These are phyloP conservation scores for Agelaius tricolor DNA, from an alignment of 2,113 vertebrate species.

Conservation along the genomic window DNA sequence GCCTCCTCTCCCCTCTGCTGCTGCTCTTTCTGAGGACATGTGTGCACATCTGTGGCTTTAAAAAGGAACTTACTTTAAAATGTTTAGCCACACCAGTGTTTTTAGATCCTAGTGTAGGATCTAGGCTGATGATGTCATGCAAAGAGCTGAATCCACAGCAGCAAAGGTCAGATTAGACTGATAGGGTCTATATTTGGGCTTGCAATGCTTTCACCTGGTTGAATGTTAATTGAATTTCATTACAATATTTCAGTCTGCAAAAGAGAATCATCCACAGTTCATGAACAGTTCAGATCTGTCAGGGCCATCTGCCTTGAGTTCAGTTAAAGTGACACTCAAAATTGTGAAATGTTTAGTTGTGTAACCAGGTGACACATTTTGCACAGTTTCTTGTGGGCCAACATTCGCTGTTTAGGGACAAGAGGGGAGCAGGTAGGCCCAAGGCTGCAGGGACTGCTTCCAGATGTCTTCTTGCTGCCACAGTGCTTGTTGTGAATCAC, in stretches of 20 bases:
- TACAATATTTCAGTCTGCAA: not conserved
- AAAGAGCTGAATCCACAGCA: not conserved
- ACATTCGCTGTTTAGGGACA: rapidly evolving
- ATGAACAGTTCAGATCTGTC: not conserved
- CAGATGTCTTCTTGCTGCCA: not conserved
- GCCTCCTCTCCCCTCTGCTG: not conserved
- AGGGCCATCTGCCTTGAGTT: not conserved
- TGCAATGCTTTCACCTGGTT: not conserved
- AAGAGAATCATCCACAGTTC: not conserved
- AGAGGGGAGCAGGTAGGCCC: not conserved
- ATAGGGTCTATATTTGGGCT: not conserved
- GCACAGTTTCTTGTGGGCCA: not conserved
- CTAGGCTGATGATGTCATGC: not conserved
- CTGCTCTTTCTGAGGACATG: not conserved
- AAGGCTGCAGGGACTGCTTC: not conserved
- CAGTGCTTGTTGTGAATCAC: not conserved
- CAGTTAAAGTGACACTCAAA: not conserved
- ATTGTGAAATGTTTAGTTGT: not conserved
- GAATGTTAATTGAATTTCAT: not conserved
- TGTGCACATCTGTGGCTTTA: not conserved
- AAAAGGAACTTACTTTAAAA: not conserved
- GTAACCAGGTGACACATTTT: not conserved
- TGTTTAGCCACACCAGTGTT: not conserved
- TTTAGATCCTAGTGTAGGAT: not conserved
- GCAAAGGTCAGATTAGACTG: not conserved